Conservation (phyloP, 2,113 vertebrate species). For the Etheostoma cragini region DNA sequence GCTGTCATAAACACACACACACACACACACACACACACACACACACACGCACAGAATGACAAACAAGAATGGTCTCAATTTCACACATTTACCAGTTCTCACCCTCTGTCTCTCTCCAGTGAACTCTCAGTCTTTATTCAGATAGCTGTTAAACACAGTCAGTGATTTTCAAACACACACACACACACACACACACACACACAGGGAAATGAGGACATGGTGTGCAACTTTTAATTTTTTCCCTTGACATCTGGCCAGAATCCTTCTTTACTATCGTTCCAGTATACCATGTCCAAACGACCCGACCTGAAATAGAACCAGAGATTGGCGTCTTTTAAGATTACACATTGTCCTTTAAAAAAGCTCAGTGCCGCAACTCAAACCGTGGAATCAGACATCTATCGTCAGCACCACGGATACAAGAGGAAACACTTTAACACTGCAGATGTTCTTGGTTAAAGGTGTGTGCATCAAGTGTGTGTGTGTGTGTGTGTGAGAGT, state of each 20-base stretch:
- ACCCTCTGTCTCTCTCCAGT: neutral
- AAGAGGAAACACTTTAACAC: slow-evolving; percentile 6
- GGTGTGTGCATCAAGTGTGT: neutral
- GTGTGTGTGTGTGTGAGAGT: neutral
- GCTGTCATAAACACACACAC: slow-evolving; percentile 33
- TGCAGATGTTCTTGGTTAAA: slow-evolving; percentile 6
- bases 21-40: slow-evolving; percentile 28
- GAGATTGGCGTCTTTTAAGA: slow-evolving; percentile 23
- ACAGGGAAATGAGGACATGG: neutral
- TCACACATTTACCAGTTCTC: slow-evolving; percentile 28
- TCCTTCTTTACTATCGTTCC: slow-evolving; percentile 39
- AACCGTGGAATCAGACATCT: slow-evolving; percentile 28
- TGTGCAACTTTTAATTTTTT: slow-evolving; percentile 1
- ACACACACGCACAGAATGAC: slow-evolving; percentile 7
- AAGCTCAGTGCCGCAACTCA: slow-evolving; percentile 11
- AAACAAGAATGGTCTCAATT: slow-evolving; percentile 38
- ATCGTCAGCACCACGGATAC: neutral
- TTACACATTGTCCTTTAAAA: slow-evolving; percentile 30
- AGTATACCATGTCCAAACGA: slow-evolving; percentile 39
- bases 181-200: slow-evolving; percentile 2
- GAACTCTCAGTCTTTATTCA: slow-evolving; percentile 37
- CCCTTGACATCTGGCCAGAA: neutral
- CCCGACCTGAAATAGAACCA: slow-evolving; percentile 31
- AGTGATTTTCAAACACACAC: neutral
- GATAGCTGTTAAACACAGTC: slow-evolving; percentile 27